Base-by-base conservation (phyloP, 2,888 invertebrate genomes). In the Torymus aiolomorphi region DNA sequence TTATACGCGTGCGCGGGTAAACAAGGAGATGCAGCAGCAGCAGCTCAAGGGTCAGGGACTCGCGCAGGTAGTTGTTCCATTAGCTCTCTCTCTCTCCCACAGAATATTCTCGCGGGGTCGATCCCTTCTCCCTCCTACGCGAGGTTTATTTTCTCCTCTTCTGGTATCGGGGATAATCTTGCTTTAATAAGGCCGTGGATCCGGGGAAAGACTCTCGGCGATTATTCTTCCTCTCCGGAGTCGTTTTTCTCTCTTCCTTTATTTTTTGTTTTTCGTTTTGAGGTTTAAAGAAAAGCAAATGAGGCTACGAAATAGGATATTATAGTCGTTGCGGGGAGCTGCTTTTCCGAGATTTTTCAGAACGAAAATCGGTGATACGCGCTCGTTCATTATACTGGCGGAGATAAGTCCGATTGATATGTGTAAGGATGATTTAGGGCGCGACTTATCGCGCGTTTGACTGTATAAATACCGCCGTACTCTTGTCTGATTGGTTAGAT, bases 51-150 rank as follows among this genome's bases (percentile, higher is more conserved):
- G 76, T 77, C 80, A 80, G 80, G 71, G 76, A 61, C 80, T 82
- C 78, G 82, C 54, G 67, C 83, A 83, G 83, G 83, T 83, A 83
- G 83, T 80, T 31, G 31, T 31, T 76, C 80, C 80, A 80, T 82
- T 81, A 82, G 70, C 74, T 51, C 56, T 31, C 56, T 54, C 24
- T 16, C 42, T 57, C n/a, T 31, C 10, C 49, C 42, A 54, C 51
- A 13, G 52, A 16, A 3, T 49, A 49, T 52, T 42, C n/a, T 16
- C 52, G 11, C 5, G 18, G 11, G 20, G 2, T 56, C 31, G 31
- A 31, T 31, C 31, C 31, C 31, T 31, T 56, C 54, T 20, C 59
- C 49, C 49, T 56, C 16, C 16, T 24, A 13, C 52, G 11, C 20
- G 8, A 18, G 2, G 51, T 16, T 59, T 42, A 49, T 62, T 51